Evolutionary conservation across 2,797 vertebrate species (phyloP).

Genomic region (Chanos chanos): DNA sequence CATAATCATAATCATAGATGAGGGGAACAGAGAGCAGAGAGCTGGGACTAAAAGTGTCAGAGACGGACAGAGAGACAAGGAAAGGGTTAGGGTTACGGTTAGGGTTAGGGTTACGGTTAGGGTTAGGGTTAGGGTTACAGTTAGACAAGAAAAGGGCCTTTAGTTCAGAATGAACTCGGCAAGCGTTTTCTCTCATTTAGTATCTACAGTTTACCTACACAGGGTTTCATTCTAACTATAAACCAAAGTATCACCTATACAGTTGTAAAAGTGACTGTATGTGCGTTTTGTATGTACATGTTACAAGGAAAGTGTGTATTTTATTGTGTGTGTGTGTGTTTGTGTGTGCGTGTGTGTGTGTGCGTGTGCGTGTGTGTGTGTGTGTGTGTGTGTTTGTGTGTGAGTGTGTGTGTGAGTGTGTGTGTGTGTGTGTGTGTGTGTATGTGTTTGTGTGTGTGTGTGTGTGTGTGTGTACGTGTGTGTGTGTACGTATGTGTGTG

Average conservation of each 20-base stretch:
- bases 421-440: background rate
- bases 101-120: slow-evolving; percentile 40
- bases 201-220: no score
- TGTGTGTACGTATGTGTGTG: background rate
- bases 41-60: slow-evolving; percentile 45
- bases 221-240: no score
- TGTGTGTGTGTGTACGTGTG: background rate
- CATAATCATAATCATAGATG: slow-evolving; percentile 61
- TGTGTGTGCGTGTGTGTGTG: background rate
- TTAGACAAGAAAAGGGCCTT: background rate
- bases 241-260: no score
- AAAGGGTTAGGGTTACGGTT: slow-evolving; percentile 1
- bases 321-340: no score
- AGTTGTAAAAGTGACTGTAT: no score
- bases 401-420: background rate
- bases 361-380: background rate
- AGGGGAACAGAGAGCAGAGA: slow-evolving; percentile 46
- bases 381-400: no score
- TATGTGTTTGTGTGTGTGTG: no score
- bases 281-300: slow-evolving; percentile 5
- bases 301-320: no score
- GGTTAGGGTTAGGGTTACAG: background rate
- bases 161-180: no score
- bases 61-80: slow-evolving; percentile 29
- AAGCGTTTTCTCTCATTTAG: no score